Evolutionary conservation across 2,888 invertebrate genomes (phyloP).

Genomic region (Nomada fabriciana): DNA sequence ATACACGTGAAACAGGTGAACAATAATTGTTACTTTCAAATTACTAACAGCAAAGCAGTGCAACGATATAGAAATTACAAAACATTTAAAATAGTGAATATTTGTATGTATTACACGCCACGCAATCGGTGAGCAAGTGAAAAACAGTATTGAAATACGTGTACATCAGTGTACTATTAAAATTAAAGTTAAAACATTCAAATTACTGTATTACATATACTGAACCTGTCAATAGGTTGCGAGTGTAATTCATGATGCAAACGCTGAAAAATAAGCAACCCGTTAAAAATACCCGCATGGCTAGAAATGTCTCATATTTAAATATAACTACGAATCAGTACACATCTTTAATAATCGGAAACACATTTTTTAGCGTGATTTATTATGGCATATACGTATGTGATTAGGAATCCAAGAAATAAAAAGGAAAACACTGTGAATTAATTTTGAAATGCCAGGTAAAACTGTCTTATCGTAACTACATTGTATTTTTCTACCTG

Average conservation of each 20-base stretch:
- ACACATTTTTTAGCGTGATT: no score
- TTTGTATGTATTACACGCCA: neutral
- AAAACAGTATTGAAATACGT: no score
- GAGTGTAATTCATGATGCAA: constrained; percentile 53
- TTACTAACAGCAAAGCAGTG: neutral
- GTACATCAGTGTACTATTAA: neutral
- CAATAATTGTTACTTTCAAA: neutral
- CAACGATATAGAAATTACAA: neutral
- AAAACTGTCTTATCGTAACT: no score
- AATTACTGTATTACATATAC: constrained; percentile 31
- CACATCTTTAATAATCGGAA: no score
- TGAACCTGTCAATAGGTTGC: constrained; percentile 59
- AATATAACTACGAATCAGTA: neutral
- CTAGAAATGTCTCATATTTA: neutral
- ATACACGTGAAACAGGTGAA: neutral
- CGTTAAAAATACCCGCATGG: neutral
- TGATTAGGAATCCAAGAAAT: no score
- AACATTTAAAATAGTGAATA: neutral
- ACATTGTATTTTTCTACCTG: no score
- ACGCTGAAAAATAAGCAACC: constrained; percentile 41
- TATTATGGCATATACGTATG: no score
- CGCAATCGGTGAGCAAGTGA: neutral
- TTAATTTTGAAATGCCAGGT: no score
- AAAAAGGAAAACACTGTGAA: no score
- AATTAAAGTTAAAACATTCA: neutral